These are phyloP conservation scores for Phenacoccus solenopsis DNA, from an alignment of 1,140 invertebrate species.

Conservation along the genomic window DNA sequence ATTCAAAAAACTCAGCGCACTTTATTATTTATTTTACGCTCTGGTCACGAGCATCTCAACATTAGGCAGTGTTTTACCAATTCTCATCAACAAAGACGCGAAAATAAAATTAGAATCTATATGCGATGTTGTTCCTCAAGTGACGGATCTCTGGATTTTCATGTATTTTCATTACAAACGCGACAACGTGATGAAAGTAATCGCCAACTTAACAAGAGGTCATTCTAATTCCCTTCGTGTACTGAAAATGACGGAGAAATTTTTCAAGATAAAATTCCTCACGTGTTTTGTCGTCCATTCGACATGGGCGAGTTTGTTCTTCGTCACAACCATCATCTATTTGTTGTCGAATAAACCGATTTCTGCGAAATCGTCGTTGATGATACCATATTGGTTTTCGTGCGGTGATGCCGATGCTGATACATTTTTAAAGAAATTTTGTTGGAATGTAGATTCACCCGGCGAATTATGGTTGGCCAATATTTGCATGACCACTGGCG, in stretches of 20 bases:
- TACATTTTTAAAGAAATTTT: background rate
- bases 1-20: background rate
- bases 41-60: background rate
- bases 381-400: background rate
- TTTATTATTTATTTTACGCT: background rate
- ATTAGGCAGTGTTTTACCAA: background rate
- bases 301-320: background rate
- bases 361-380: background rate
- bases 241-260: background rate
- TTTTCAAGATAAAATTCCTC: background rate
- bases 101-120: background rate
- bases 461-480: background rate
- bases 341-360: background rate
- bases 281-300: background rate
- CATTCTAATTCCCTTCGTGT: background rate
- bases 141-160: background rate
- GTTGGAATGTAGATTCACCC: background rate
- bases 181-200: background rate
- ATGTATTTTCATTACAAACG: background rate
- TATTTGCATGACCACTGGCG: background rate
- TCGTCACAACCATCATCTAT: background rate
- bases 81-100: background rate
- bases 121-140: background rate
- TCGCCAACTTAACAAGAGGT: background rate
- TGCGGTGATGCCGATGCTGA: background rate